Evolutionary conservation across 1,140 invertebrate species (phyloP).

Genomic region (Cecropterus lyciades): DNA sequence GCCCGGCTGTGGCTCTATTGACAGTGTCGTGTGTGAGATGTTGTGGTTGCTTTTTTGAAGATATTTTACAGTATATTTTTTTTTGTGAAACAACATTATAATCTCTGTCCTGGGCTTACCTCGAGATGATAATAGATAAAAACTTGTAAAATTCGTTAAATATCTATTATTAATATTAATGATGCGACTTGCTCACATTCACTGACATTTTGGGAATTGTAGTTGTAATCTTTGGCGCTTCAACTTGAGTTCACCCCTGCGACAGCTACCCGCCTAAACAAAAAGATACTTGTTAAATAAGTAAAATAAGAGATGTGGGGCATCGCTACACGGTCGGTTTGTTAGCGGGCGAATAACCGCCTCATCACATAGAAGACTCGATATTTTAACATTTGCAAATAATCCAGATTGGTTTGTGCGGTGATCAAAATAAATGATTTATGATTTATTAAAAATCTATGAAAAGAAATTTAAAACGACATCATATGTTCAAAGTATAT

Average conservation of each 20-base stretch:
- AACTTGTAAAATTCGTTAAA: not conserved
- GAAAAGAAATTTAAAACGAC: too few species aligned
- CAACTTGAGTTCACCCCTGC: conserved; percentile 44
- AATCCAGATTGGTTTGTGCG: too few species aligned
- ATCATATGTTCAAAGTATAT: too few species aligned
- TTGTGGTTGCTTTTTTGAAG: conserved; percentile 2
- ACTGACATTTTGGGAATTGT: not conserved
- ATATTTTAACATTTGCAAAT: not conserved
- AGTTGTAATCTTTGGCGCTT: conserved; percentile 17
- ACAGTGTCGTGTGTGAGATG: not conserved
- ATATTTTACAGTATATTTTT: conserved; percentile 1
- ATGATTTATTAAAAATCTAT: too few species aligned
- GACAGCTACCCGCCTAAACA: conserved; percentile 47
- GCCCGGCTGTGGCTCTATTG: not conserved
- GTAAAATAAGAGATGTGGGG: not conserved
- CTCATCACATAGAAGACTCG: not conserved
- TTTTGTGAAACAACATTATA: not conserved
- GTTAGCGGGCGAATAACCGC: not conserved
- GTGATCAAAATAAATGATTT: too few species aligned
- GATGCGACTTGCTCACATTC: conserved; percentile 26
- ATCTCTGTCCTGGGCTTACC: not conserved
- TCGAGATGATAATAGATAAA: too few species aligned
- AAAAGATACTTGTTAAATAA: not conserved
- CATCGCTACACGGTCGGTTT: not conserved
- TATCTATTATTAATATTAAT: not conserved